Conservation (phyloP, 2,113 vertebrate species). For the Cryptotis parvus region DNA sequence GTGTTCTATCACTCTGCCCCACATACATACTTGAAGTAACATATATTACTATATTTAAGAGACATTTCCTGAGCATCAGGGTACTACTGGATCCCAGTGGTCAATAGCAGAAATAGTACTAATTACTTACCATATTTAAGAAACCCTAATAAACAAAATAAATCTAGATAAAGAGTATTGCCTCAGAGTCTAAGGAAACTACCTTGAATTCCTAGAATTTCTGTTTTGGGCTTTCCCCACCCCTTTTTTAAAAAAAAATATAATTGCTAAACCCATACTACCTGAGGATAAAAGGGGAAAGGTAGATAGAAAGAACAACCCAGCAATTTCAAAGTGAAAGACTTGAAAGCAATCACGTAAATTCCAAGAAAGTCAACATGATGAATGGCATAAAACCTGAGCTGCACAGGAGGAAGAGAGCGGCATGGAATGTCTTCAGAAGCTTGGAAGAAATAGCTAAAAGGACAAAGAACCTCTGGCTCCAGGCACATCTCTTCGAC, state of each 20-base stretch:
- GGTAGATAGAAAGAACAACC: neutral
- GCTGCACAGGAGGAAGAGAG: too few relatives aligned
- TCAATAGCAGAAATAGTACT: neutral
- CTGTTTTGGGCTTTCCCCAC: neutral
- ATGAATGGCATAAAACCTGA: too few relatives aligned
- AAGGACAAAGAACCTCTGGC: too few relatives aligned
- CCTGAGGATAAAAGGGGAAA: conserved; percentile 38
- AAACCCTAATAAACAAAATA: neutral
- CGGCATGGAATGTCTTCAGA: too few relatives aligned
- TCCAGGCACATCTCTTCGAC: too few relatives aligned
- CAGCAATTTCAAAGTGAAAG: conserved; percentile 27
- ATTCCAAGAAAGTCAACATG: conserved; percentile 1
- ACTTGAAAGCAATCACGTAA: conserved; percentile 12
- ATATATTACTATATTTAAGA: neutral
- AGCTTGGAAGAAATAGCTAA: too few relatives aligned
- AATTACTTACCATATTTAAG: neutral
- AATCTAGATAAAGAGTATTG: neutral
- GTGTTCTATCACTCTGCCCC: too few relatives aligned
- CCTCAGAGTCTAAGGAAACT: neutral
- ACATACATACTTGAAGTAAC: neutral
- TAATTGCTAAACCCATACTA: neutral
- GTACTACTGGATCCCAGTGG: neutral
- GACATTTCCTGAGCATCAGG: neutral
- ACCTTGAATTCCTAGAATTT: conserved; percentile 8
- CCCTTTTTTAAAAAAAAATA: neutral